These are phyloP conservation scores for Spizaetus ornatus DNA, from an alignment of 2,113 vertebrate species.

Conservation along the genomic window DNA sequence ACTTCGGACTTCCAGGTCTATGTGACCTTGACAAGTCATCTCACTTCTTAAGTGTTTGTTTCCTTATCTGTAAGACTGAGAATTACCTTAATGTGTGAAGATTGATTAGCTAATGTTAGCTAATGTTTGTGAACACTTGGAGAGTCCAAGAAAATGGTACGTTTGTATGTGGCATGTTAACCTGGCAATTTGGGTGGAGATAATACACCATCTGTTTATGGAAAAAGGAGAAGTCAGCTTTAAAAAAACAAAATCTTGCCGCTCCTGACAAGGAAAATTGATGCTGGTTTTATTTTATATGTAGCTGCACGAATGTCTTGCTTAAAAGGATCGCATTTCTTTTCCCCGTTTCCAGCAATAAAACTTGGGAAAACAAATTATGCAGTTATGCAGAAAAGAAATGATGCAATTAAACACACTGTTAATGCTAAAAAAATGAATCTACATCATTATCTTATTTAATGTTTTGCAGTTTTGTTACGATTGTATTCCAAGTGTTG, in stretches of 20 bases:
- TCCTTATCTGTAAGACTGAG: background rate
- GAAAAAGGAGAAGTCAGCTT: background rate
- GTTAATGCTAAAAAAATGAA: background rate
- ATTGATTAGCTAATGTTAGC: background rate
- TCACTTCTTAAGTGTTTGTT: background rate
- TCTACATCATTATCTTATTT: background rate
- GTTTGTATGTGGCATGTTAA: background rate
- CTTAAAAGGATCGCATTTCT: background rate
- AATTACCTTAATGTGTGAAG: background rate
- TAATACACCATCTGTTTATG: background rate
- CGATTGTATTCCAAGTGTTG: background rate
- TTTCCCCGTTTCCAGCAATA: background rate
- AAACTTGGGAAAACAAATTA: background rate
- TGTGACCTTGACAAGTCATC: constrained; percentile 18
- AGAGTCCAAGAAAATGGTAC: background rate
- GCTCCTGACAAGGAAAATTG: background rate
- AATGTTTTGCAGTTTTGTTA: background rate
- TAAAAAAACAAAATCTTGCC: background rate
- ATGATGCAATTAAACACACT: background rate
- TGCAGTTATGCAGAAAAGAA: background rate
- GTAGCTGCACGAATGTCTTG: background rate
- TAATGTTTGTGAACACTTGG: background rate
- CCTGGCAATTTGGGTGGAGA: background rate
- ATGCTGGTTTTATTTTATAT: background rate
- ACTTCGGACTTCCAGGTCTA: constrained; percentile 8